Conservation (phyloP, 2,797 vertebrate species). For the Amblyopsis hoosieri region DNA sequence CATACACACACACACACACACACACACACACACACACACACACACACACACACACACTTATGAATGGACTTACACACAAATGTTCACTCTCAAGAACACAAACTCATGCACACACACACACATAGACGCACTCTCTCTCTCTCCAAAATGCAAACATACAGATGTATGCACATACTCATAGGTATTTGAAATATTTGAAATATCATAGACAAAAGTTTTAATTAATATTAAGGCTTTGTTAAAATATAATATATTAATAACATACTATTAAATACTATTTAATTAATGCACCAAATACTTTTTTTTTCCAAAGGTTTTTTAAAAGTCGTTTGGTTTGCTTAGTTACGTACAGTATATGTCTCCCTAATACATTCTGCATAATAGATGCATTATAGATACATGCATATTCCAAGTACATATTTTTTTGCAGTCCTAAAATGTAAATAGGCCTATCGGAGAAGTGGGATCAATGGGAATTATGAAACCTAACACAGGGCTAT, state of each 20-base stretch:
- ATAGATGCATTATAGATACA: not conserved
- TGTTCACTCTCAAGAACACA: not conserved
- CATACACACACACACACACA: conserved; percentile 2
- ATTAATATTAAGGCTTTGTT: too few species aligned
- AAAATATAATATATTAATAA: too few species aligned
- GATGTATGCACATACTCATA: not conserved
- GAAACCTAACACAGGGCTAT: conserved; percentile 36
- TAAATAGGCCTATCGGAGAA: too few species aligned
- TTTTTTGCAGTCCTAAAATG: too few species aligned
- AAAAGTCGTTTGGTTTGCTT: too few species aligned
- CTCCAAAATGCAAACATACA: not conserved
- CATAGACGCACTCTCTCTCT: not conserved
- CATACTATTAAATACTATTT: too few species aligned
- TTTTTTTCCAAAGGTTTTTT: too few species aligned
- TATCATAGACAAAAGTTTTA: too few species aligned
- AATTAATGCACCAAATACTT: too few species aligned
- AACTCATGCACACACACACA: conserved; percentile 2
- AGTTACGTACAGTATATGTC: too few species aligned
- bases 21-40: conserved; percentile 4
- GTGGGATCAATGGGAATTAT: conserved; percentile 30
- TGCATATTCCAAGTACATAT: too few species aligned
- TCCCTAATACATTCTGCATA: too few species aligned
- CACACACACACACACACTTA: conserved; percentile 2
- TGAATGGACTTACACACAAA: conserved; percentile 2
- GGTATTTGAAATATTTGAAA: not conserved